Evolutionary conservation across 2,888 invertebrate species (phyloP), one percentile per base, ranked within the genome.

Genomic region (Rotaria magnacalcarata): DNA sequence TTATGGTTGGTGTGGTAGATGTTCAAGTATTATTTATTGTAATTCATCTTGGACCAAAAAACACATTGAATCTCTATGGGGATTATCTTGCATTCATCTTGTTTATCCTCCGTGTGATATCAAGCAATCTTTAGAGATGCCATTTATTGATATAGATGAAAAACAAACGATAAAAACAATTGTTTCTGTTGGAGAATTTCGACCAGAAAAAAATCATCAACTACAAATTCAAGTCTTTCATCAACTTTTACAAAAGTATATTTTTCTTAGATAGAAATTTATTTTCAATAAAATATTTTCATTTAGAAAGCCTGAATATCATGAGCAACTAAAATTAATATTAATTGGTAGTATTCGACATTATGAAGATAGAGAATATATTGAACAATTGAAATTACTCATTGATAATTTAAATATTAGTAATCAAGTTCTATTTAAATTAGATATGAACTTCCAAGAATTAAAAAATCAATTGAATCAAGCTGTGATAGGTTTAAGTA

Each of bases 91-190:
- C 19, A 85, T 54, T 7, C 88, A 88, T 75, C 90, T 92, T 85
- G 95, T 99, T 0, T 99, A 95, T 92, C 99, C 99, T 0, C 98
- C 99, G 0, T 98, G 97, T 91, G 96, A 97, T 91, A 94, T 95
- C 0, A 92, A 93, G 85, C 93, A 93, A 88, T 92, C 95, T 80
- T 93, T 93, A 56, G 91, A 92, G 11, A 90, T 92, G 4, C 85
- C 86, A 11, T 86, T 87, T 52, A 85, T 85, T 56, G 86, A 86
- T 47, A 86, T 87, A 8, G 87, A 87, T 19, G 85, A 88, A 34
- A 34, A 34, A 85, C 86, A 87, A 11, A 88, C 88, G 87, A 88
- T 87, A 60, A 91, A 91, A 0, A 94, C 94, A 88, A 95, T 99
- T 87, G 91, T 99, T 85, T 96, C 97, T 0, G 93, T 99, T 80